A percentile compares a stretch with the other conserved stretches of the same genome.
These are phyloP conservation scores for Alloplasta piceator DNA, from an alignment of 2,888 invertebrate genomes.

Conservation along the genomic window DNA sequence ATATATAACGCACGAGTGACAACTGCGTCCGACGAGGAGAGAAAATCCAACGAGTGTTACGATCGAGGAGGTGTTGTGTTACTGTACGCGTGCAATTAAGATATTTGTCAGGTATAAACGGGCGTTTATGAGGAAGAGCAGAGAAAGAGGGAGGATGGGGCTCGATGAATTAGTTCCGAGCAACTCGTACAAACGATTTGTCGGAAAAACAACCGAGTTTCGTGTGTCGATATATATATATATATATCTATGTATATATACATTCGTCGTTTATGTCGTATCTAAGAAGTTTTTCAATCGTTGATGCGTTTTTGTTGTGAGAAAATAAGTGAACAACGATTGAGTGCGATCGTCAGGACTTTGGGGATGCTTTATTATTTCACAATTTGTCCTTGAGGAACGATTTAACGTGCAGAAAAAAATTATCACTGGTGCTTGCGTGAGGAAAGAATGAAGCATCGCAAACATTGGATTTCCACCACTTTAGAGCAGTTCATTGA, in stretches of 20 bases:
- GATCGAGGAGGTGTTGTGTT: conserved; percentile 5
- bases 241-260: neutral
- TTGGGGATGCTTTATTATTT: too few relatives aligned
- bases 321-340: conserved; percentile 22
- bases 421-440: neutral
- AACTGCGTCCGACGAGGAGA: conserved; percentile 14
- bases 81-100: conserved; percentile 25
- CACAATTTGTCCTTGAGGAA: too few relatives aligned
- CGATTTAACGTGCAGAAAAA: too few relatives aligned
- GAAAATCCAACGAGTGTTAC: conserved; percentile 21
- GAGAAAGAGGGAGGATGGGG: neutral
- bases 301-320: conserved; percentile 1
- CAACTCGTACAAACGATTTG: neutral
- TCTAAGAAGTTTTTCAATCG: neutral
- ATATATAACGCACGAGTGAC: conserved; percentile 26
- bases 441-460: too few relatives aligned
- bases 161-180: neutral
- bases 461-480: too few relatives aligned
- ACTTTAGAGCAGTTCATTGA: too few relatives aligned
- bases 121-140: neutral
- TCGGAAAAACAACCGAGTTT: neutral
- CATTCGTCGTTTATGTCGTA: neutral
- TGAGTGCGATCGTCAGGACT: conserved; percentile 16
- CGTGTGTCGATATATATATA: neutral
- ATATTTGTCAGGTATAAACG: conserved; percentile 24